Conservation (phyloP, 1,140 invertebrate genomes). For the Drosophila tani region DNA sequence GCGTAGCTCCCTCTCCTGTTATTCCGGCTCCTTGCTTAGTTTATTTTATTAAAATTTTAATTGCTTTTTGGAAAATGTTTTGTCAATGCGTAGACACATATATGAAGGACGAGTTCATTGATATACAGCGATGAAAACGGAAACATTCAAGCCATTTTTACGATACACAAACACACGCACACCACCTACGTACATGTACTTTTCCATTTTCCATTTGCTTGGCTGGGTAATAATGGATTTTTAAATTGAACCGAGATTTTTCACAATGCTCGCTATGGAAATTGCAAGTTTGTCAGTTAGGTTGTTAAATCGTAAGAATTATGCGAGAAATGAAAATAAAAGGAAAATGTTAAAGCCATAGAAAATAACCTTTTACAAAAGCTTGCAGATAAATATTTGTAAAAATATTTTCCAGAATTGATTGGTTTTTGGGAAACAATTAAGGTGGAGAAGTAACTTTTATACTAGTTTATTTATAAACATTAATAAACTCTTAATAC, state of each 20-base stretch:
- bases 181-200: conserved; percentile 2
- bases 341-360: conserved; percentile 6
- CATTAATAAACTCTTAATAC: no score
- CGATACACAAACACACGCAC: conserved; percentile 6
- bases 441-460: neutral
- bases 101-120: conserved; percentile 29
- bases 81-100: conserved; percentile 42
- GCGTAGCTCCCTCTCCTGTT: conserved; percentile 8
- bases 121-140: conserved; percentile 30
- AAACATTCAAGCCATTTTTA: conserved; percentile 41
- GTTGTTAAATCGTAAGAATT: conserved; percentile 6
- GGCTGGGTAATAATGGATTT: conserved; percentile 47
- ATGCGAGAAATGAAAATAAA: neutral
- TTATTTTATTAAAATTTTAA: conserved; percentile 68
- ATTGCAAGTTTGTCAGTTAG: conserved; percentile 26
- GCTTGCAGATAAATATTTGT: conserved; percentile 3
- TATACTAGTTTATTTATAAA: no score
- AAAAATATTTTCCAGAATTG: conserved; percentile 17
- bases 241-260: conserved; percentile 38
- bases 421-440: neutral
- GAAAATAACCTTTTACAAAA: neutral
- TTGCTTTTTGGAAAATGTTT: conserved; percentile 60
- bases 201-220: conserved; percentile 40
- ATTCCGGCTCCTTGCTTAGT: conserved; percentile 23
- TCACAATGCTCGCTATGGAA: neutral